Conservation (phyloP, 2,888 invertebrate species). For the Rhagonycha fulva region DNA sequence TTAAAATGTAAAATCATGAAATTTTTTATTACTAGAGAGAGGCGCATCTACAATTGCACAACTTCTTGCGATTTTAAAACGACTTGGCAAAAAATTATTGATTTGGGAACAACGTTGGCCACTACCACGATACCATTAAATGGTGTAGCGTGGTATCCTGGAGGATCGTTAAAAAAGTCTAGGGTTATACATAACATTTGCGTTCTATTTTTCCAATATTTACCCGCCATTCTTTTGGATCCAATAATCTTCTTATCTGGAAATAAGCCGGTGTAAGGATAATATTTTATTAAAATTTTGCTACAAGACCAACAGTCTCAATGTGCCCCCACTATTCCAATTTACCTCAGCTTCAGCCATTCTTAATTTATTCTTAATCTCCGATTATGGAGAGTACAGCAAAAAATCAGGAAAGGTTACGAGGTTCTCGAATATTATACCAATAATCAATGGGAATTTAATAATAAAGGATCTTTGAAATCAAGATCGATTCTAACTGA, state of each 20-base stretch:
- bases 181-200: slow-evolving; percentile 79
- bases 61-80: slow-evolving; percentile 69
- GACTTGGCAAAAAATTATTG: slow-evolving; percentile 88
- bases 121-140: slow-evolving; percentile 65
- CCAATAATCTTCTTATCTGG: slow-evolving; percentile 76
- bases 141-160: too few species aligned
- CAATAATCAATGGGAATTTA: slow-evolving; percentile 89
- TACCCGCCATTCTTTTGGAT: slow-evolving; percentile 89
- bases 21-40: slow-evolving; percentile 51
- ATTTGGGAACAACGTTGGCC: slow-evolving; percentile 76
- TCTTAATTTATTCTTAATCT: slow-evolving; percentile 46
- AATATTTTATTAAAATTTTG: slow-evolving; percentile 33
- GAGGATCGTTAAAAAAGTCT: slow-evolving; percentile 81
- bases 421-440: slow-evolving; percentile 92
- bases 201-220: slow-evolving; percentile 83
- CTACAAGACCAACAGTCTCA: too few species aligned
- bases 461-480: slow-evolving; percentile 66
- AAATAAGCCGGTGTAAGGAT: slow-evolving; percentile 83
- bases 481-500: slow-evolving; percentile 66
- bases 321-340: neutral
- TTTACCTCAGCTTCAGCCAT: neutral
- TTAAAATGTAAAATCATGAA: neutral
- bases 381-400: slow-evolving; percentile 78
- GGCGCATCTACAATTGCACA: slow-evolving; percentile 55
- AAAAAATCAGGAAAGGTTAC: slow-evolving; percentile 82